phyloP scores from a whole-genome alignment of 2,113 vertebrate species.

The Zosterops japonicus region DNA sequence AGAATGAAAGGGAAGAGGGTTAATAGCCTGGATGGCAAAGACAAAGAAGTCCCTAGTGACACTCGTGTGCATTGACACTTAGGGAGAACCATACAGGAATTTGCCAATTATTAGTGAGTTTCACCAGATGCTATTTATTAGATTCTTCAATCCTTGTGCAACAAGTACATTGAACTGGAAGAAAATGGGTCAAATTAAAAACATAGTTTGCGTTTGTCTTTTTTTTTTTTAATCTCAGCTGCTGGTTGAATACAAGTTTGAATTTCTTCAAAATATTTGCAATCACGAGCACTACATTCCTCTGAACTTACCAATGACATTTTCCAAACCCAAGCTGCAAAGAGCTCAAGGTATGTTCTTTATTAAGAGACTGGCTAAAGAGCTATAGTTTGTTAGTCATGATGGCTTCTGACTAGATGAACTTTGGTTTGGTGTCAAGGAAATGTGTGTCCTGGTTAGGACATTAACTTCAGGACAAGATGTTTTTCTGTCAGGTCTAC shows the following conservation, averaged over 20 bases:
- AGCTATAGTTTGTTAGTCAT: not conserved
- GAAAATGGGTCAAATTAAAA: not conserved
- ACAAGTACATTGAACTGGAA: not conserved
- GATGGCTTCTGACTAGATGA: not conserved
- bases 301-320: constrained; percentile 94
- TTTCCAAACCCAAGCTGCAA: constrained; percentile 90
- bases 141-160: not conserved
- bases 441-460: not conserved
- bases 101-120: not conserved
- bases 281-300: constrained; percentile 98
- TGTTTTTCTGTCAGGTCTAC: not conserved
- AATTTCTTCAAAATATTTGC: constrained; percentile 91
- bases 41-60: not conserved
- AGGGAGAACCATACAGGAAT: not conserved
- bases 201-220: not conserved
- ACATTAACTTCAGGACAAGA: not conserved
- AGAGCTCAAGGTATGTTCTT: constrained; percentile 84
- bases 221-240: constrained; percentile 71
- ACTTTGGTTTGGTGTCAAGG: not conserved
- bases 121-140: not conserved
- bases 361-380: not conserved
- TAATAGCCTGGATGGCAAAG: not conserved
- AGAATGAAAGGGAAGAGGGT: not conserved
- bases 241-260: constrained; percentile 93
- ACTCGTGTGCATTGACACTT: not conserved